These are phyloP conservation scores for Eufriesea mexicana DNA, from an alignment of 1,140 invertebrate genomes.

Conservation along the genomic window DNA sequence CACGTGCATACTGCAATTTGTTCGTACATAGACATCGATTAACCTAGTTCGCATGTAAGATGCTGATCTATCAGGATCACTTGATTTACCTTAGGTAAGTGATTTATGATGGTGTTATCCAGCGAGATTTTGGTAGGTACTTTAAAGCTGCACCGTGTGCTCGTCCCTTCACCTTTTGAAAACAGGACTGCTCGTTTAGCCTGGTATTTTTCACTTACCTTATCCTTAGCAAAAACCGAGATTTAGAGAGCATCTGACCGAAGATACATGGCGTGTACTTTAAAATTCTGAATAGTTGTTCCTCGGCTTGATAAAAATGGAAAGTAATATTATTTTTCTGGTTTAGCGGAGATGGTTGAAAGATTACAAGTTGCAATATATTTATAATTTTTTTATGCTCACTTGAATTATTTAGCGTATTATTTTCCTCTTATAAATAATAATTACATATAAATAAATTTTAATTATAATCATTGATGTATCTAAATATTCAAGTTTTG, in stretches of 20 bases:
- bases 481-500: too few relatives aligned
- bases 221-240: conserved; percentile 30
- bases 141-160: background rate
- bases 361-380: background rate
- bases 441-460: too few relatives aligned
- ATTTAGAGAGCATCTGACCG: conserved; percentile 29
- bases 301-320: background rate
- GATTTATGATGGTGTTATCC: conserved; percentile 58
- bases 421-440: too few relatives aligned
- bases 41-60: background rate
- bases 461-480: too few relatives aligned
- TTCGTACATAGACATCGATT: background rate
- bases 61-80: conserved; percentile 47
- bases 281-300: conserved; percentile 27
- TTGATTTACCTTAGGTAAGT: conserved; percentile 51
- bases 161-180: conserved; percentile 3
- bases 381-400: too few relatives aligned
- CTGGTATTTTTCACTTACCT: conserved; percentile 40
- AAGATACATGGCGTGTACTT: conserved; percentile 31
- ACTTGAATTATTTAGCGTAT: too few relatives aligned
- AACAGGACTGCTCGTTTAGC: conserved; percentile 1
- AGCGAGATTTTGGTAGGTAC: conserved; percentile 21
- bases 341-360: too few relatives aligned
- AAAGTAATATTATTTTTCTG: background rate
- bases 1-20: background rate